Evolutionary conservation across 2,888 invertebrate species (phyloP), one percentile per base, ranked within the genome.

Genomic region (Siphlonurus alternatus): DNA sequence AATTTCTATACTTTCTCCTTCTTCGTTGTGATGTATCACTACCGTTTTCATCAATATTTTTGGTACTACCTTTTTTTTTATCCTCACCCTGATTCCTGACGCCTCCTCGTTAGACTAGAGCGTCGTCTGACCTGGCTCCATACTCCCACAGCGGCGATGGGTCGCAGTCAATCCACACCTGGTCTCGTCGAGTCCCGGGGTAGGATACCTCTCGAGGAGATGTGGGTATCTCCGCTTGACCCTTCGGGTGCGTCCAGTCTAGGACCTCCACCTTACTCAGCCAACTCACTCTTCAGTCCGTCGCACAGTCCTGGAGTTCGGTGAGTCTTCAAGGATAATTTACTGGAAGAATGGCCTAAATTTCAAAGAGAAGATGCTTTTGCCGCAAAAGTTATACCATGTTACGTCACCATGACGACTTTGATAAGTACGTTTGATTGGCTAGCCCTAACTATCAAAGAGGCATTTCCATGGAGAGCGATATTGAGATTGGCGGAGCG

Each of bases 161-260:
- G 94, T 72, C 85, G 96, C 73, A 93, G 95, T 76, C 92, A 92
- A 75, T 96, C 96, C 71, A 95, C 97, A 66, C 96, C 97, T 18
- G 96, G 95, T 60, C 81, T 96, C 71, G 89, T 97, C 71, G 96
- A 97, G 78, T 93, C 94, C 65, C 83, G 86, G 70, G 95, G 95
- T 66, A 88, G 91, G 72, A 83, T 93, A 70, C 88, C 95, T 66
- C 80, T 93, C 70, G 93, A 93, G 77, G 88, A 89, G 69, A 89
- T 88, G 88, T 85, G 87, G 84, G 77, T 89, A 67, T 81, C 84
- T 63, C 81, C 84, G 51, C 71, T 79, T 68, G 77, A 77, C 66
- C 74, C 75, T 51, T 68, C 67, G 54, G 66, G 65, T 23, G 67
- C 64, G n/a, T 65, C 66, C n/a, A 64, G 65, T 2, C 25, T 62